Percentiles rank a stretch among this genome's conserved stretches.
Evolutionary conservation across 2,113 vertebrate genomes (phyloP).

Genomic region (Montifringilla adamsi): DNA sequence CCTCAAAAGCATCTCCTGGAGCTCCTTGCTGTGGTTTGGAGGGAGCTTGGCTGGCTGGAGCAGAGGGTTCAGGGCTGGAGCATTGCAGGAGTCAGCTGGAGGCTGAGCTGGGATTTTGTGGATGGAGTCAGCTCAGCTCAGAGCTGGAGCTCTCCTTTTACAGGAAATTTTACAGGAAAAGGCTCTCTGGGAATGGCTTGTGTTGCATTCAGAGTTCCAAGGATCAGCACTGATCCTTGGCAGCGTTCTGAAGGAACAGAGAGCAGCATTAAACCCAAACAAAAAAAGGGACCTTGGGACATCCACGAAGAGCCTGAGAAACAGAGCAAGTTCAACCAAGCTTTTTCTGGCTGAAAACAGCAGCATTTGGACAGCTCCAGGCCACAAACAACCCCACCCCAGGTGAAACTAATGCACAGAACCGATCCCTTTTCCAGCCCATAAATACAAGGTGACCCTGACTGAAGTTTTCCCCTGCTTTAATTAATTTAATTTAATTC

Average conservation of each 20-base stretch:
- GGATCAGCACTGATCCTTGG: background rate
- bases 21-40: background rate
- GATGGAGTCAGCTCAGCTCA: background rate
- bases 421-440: background rate
- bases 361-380: background rate
- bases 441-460: background rate
- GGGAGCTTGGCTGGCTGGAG: background rate
- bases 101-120: background rate
- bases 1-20: background rate
- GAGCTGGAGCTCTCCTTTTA: background rate
- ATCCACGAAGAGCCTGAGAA: background rate
- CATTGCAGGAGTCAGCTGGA: background rate
- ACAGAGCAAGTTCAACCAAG: background rate
- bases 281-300: background rate
- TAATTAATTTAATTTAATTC: background rate
- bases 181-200: rapidly evolving
- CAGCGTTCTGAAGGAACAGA: background rate
- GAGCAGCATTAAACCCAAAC: background rate
- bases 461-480: background rate
- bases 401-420: background rate
- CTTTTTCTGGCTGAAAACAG: background rate
- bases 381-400: background rate
- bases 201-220: background rate
- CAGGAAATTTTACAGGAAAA: no score
- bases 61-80: background rate